Evolutionary conservation across 2,113 vertebrate species (phyloP).

Genomic region (Pedetes capensis): DNA sequence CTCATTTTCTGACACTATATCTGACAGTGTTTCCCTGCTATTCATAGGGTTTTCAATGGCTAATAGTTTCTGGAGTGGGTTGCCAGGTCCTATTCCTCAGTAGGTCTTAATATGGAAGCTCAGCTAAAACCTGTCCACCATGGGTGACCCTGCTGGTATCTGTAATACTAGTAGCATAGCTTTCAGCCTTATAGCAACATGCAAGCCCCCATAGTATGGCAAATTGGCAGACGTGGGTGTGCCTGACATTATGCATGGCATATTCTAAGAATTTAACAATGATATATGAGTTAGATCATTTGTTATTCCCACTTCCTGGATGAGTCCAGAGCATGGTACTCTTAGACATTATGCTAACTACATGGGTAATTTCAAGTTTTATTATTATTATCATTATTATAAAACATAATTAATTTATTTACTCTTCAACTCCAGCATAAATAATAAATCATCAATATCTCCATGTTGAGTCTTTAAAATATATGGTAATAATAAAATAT

Average conservation of each 20-base stretch:
- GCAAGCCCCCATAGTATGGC: too few relatives aligned
- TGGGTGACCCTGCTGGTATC: too few relatives aligned
- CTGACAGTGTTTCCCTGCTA: too few relatives aligned
- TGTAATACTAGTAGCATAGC: too few relatives aligned
- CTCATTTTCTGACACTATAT: too few relatives aligned
- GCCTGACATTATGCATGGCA: neutral
- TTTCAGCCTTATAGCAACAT: too few relatives aligned
- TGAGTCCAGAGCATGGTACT: neutral
- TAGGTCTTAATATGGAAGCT: too few relatives aligned
- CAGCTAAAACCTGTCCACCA: too few relatives aligned
- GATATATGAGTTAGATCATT: neutral
- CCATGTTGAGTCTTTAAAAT: neutral
- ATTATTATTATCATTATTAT: neutral
- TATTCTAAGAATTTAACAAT: neutral
- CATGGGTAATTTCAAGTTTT: neutral
- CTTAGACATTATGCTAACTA: neutral
- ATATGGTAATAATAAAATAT: neutral
- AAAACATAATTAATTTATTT: neutral
- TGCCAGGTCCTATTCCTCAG: too few relatives aligned
- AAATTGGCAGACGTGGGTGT: too few relatives aligned
- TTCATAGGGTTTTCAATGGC: too few relatives aligned
- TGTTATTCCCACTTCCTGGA: neutral
- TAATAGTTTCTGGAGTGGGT: too few relatives aligned
- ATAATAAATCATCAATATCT: neutral
- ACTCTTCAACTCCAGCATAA: neutral